Evolutionary conservation across 1,140 invertebrate species (phyloP), one percentile per base, ranked within the genome.

Genomic region (Lethrus apterus): DNA sequence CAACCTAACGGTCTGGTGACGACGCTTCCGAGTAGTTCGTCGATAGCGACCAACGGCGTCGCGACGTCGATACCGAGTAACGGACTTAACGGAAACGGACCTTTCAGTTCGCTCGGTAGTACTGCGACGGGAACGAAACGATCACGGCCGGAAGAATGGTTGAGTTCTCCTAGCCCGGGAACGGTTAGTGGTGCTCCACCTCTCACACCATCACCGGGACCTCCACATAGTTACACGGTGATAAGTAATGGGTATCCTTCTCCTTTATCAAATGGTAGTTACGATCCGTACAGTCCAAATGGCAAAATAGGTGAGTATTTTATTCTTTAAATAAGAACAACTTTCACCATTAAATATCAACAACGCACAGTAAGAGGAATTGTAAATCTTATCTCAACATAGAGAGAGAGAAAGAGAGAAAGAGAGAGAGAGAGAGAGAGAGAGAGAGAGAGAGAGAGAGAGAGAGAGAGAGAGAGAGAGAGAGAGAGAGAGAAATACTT

Each of bases 211-310:
- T 76, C 77, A 1, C 75, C 77, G 14, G 71, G 71, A 9, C 74
- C 75, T 5, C 70, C 73, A 40, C 67, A 71, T 33, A 38, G 41
- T 24, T 76, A 73, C 51, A 69, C 73, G 13, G 71, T 77, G 51
- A 76, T 75, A 58, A 84, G 79, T 52, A 86, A 87, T 56, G 84
- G 84, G 13, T 87, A 87, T 60, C 81, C 84, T n/a, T 87, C 84
- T 49, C 84, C 84, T 0, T 79, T 87, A 72, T 83, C 83, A 1
- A 40, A 40, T 32, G 78, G 83, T 57, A 88, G 85, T 74, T 89
- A 88, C 68, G 86, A 87, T 58, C 83, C 85, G 2, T 89, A 88
- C 65, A 87, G 84, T 72, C 85, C 86, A 30, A 88, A 86, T 69
- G 84, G 84, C 61, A 88, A 87, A 78, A 78, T 84, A 76, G 83